These are phyloP conservation scores for Ostrea edulis DNA, from an alignment of 1,140 invertebrate species.

Conservation along the genomic window DNA sequence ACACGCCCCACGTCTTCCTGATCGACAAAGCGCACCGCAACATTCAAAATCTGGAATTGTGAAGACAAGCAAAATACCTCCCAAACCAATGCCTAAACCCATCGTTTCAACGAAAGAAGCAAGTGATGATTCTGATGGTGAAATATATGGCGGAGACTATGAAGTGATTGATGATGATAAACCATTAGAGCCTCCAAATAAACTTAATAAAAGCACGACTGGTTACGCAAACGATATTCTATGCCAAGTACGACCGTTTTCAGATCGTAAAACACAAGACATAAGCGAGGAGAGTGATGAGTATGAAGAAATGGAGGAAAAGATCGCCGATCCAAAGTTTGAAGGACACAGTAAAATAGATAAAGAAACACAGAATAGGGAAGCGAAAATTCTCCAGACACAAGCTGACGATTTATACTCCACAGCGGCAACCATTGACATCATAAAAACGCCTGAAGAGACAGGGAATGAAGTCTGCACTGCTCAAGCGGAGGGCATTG, in stretches of 20 bases:
- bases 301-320: neutral
- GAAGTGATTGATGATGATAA: neutral
- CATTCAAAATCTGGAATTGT: neutral
- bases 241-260: neutral
- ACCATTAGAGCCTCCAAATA: neutral
- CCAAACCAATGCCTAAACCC: neutral
- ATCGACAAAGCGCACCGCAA: neutral
- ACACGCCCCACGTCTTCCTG: neutral
- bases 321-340: neutral
- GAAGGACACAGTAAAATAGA: neutral
- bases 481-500: neutral
- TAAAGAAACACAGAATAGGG: neutral
- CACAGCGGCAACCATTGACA: neutral
- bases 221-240: conserved; percentile 18
- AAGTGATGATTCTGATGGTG: neutral
- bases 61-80: neutral
- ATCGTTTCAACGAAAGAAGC: neutral
- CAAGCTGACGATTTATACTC: neutral
- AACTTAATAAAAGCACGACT: neutral
- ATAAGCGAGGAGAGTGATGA: neutral
- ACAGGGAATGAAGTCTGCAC: neutral
- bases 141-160: conserved; percentile 12
- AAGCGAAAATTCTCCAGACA: neutral
- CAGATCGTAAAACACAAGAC: neutral
- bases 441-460: neutral